phyloP scores from a whole-genome alignment of 1,140 invertebrate species.

The Eufriesea mexicana region DNA sequence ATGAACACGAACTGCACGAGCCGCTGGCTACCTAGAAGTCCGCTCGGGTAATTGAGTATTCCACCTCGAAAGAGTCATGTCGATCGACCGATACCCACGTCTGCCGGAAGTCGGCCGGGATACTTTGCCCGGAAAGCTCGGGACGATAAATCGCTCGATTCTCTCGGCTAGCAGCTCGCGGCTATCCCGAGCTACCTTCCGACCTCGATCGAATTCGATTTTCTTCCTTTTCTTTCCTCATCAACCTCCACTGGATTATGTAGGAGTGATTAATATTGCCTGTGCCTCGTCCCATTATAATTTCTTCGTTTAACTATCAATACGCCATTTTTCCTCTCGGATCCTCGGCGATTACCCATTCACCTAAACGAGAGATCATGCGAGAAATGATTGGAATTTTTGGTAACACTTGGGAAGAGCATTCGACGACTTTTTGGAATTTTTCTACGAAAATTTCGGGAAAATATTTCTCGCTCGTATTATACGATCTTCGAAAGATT shows the following conservation, averaged over 20 bases:
- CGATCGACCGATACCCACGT: constrained; percentile 78
- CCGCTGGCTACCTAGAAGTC: constrained; percentile 38
- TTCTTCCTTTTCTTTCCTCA: background rate
- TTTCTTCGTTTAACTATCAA: background rate
- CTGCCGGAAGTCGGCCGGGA: constrained; percentile 79
- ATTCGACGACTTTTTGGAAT: too few relatives aligned
- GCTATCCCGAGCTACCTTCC: constrained; percentile 8
- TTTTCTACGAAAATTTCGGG: too few relatives aligned
- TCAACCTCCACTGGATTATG: background rate
- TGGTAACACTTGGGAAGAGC: too few relatives aligned
- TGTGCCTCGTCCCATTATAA: background rate
- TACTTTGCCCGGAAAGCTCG: constrained; percentile 77
- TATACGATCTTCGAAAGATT: too few relatives aligned
- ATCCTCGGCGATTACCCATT: too few relatives aligned
- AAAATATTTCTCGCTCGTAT: too few relatives aligned
- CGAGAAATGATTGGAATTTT: too few relatives aligned
- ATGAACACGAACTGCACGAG: constrained; percentile 51
- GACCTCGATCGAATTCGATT: constrained; percentile 10
- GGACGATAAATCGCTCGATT: constrained; percentile 75
- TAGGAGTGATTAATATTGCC: background rate
- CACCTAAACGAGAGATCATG: too few relatives aligned
- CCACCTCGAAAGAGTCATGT: constrained; percentile 77
- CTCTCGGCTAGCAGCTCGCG: constrained; percentile 15
- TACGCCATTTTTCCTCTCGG: too few relatives aligned
- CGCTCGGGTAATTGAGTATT: constrained; percentile 80